Evolutionary conservation across 2,797 vertebrate species (phyloP), one percentile per base, ranked within the genome.

Genomic region (Prionace glauca): DNA sequence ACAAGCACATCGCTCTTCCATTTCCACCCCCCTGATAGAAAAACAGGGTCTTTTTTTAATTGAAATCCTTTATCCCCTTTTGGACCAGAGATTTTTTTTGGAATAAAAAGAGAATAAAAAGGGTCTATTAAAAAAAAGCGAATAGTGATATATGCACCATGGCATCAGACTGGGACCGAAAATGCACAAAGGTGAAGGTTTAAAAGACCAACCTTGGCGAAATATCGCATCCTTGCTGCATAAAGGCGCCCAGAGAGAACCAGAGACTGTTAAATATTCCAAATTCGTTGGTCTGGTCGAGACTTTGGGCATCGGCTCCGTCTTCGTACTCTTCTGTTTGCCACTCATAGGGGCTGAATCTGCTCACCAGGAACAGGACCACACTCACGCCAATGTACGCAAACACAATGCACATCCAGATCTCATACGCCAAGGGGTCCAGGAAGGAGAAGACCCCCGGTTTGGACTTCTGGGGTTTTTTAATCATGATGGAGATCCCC

Each of bases 361-460:
- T 99, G 96, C 99, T 99, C 97, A 99, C 99, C 84, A 99, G 97
- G 97, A 99, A 99, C 95, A 99, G 99, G 36, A 99, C 99, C 0
- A 99, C 99, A 0, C 99, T 99, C 96, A 99, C 99, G 88, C 99
- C 99, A 11, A 99, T 99, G 98, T 99, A 99, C 97, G 99, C 99
- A 91, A 99, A 99, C 95, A 99, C 99, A 0, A 99, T 99, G 97
- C 99, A 99, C 99, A 99, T 99, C 99, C 99, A 99, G 96, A 99
- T 99, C 97, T 99, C 99, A 0, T 99, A 99, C 86, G 99, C 99
- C 97, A 99, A 97, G 0, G 99, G 99, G 97, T 99, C 99, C 97
- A 99, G 98, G 97, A 99, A 99, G 45, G 99, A 99, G 97, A 99
- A 99, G 67, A 99, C 99, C 0, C 99, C 99, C 0, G 99, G 99